These are phyloP conservation scores for Drosophila paramelanica DNA, from an alignment of 2,888 invertebrate species.

Conservation along the genomic window DNA sequence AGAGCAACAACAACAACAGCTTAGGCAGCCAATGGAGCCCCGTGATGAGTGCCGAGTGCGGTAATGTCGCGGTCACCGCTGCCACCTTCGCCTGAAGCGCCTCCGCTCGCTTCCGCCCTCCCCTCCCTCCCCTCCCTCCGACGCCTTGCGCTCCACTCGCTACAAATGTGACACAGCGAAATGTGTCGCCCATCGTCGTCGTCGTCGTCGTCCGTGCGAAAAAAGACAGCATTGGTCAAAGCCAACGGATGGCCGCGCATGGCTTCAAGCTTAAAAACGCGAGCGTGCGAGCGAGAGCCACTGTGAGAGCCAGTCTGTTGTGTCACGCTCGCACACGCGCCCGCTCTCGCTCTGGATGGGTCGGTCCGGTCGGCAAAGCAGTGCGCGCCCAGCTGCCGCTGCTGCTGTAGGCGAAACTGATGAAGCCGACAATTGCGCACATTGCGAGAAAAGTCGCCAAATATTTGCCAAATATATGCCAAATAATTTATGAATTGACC, in stretches of 20 bases:
- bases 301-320: conserved; percentile 2
- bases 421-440: background rate
- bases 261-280: conserved; percentile 36
- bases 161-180: conserved; percentile 52
- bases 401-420: background rate
- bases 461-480: background rate
- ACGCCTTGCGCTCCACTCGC: too few species aligned
- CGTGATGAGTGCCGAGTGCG: conserved; percentile 49
- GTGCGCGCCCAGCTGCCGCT: conserved; percentile 14
- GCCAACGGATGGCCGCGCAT: conserved; percentile 71
- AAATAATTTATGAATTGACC: too few species aligned
- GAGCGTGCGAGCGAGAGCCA: conserved; percentile 5
- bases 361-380: conserved; percentile 54
- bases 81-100: conserved; percentile 8
- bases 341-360: conserved; percentile 34
- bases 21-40: conserved; percentile 54
- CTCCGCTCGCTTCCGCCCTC: background rate
- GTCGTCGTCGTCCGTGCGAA: conserved; percentile 24
- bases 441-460: background rate
- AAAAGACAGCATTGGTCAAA: conserved; percentile 70
- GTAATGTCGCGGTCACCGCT: conserved; percentile 47
- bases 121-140: background rate
- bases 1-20: conserved; percentile 15
- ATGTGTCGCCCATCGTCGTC: conserved; percentile 49
- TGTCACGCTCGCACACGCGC: background rate